A percentile compares a stretch with the other conserved stretches of the same genome.
Conservation (phyloP, 2,113 vertebrate genomes). For the Pampusana beccarii region DNA sequence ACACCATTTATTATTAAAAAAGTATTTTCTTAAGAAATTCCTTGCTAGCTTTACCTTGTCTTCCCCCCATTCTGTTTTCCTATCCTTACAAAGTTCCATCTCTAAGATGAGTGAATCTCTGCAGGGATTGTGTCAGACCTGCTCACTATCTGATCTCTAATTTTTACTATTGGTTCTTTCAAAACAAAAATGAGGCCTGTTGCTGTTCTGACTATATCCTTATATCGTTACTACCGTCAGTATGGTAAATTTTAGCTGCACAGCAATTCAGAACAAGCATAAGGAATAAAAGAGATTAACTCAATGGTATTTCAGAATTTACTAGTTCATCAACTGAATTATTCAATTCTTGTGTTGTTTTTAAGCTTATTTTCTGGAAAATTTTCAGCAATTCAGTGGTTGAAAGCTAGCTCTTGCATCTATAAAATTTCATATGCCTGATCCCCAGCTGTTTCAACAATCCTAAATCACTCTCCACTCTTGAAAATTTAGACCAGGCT, state of each 20-base stretch:
- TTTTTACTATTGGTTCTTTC: not conserved
- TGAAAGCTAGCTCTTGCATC: not conserved
- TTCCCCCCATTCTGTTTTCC: accelerated
- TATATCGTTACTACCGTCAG: not conserved
- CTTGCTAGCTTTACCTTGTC: not conserved
- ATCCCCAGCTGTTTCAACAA: not conserved
- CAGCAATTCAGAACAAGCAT: not conserved
- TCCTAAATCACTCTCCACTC: not conserved
- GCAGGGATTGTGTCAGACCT: not conserved
- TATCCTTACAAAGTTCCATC: not conserved
- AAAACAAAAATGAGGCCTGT: not conserved
- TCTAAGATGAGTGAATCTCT: not conserved
- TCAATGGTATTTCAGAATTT: not conserved
- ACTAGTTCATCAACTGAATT: not conserved
- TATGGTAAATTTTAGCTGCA: not conserved
- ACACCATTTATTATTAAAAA: not conserved
- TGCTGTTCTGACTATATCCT: not conserved
- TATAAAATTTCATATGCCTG: not conserved
- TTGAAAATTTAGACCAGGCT: not conserved
- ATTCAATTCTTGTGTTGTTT: not conserved
- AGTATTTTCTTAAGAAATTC: not conserved
- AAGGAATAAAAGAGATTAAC: not conserved
- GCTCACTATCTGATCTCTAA: not conserved
- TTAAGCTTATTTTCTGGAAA: constrained; percentile 6
- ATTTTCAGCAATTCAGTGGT: not conserved